A percentile compares a stretch with the other conserved stretches of the same genome.
Evolutionary conservation across 2,888 invertebrate genomes (phyloP).

Genomic region (Bibio marci): DNA sequence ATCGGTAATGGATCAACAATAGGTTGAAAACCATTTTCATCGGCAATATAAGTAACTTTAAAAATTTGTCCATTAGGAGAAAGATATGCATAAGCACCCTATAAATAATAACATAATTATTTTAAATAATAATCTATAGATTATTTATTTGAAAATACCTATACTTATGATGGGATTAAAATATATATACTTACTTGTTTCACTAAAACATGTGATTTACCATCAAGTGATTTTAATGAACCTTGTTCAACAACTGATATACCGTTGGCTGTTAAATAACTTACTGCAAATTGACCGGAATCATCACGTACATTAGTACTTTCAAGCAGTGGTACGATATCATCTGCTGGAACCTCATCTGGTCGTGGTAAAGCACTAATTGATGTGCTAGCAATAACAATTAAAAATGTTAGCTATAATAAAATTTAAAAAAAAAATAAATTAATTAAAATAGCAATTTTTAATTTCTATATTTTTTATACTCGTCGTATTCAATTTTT

Average conservation of each 20-base stretch:
- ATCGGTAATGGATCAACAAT: conserved; percentile 5
- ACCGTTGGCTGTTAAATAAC: conserved; percentile 6
- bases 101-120: not conserved
- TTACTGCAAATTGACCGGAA: conserved; percentile 9
- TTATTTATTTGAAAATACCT: too few relatives aligned
- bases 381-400: too few relatives aligned
- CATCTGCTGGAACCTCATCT: not conserved
- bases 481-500: too few relatives aligned
- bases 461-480: too few relatives aligned
- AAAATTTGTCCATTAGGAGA: conserved; percentile 5
- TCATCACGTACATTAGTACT: conserved; percentile 6
- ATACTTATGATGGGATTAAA: not conserved
- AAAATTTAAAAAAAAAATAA: too few relatives aligned
- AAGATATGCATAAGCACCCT: conserved; percentile 6
- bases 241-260: conserved; percentile 9
- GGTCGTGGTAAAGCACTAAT: not conserved
- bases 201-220: conserved; percentile 7
- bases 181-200: conserved; percentile 3
- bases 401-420: too few relatives aligned
- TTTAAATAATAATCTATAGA: not conserved
- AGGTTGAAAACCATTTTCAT: conserved; percentile 8
- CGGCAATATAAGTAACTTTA: conserved; percentile 6
- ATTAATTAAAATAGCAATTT: too few relatives aligned
- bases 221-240: conserved; percentile 4
- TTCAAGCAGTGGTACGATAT: not conserved